phyloP scores from a whole-genome alignment of 2,888 invertebrate species.

The Gymnosoma rotundatum region DNA sequence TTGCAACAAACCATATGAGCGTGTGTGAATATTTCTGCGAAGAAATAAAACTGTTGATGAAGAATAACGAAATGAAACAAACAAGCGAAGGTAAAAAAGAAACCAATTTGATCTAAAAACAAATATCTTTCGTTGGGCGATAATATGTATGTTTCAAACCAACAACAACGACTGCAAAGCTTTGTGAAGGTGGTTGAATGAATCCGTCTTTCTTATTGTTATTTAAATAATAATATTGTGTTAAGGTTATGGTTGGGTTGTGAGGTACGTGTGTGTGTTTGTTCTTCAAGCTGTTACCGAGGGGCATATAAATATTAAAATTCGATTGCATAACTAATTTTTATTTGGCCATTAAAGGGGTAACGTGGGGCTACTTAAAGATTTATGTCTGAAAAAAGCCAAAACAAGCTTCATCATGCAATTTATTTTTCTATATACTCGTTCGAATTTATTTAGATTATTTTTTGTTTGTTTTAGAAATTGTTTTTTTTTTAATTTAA shows the following conservation, averaged over 20 bases:
- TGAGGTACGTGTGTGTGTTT: neutral
- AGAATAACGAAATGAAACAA: conserved; percentile 39
- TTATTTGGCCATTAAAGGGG: conserved; percentile 69
- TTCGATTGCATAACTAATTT: conserved; percentile 72
- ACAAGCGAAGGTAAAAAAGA: neutral
- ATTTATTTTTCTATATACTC: conserved; percentile 48
- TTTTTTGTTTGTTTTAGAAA: too few species aligned
- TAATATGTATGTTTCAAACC: conserved; percentile 48
- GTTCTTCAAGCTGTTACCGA: conserved; percentile 57
- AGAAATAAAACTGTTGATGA: conserved; percentile 46
- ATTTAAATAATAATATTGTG: conserved; percentile 43
- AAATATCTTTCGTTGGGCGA: conserved; percentile 66
- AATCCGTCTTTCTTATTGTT: conserved; percentile 30
- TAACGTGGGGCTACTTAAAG: conserved; percentile 68
- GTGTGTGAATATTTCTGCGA: conserved; percentile 12
- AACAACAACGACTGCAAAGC: conserved; percentile 20
- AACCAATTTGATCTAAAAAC: conserved; percentile 70
- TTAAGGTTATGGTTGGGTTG: conserved; percentile 25
- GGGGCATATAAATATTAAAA: conserved; percentile 71
- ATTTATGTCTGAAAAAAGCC: conserved; percentile 66
- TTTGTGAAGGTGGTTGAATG: conserved; percentile 61
- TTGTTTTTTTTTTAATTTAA: conserved; percentile 16
- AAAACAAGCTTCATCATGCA: conserved; percentile 57
- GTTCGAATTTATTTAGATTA: conserved; percentile 37
- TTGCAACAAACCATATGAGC: conserved; percentile 42